phyloP scores from a whole-genome alignment of 1,140 invertebrate species.

The Pseudomyrmex concolor region DNA sequence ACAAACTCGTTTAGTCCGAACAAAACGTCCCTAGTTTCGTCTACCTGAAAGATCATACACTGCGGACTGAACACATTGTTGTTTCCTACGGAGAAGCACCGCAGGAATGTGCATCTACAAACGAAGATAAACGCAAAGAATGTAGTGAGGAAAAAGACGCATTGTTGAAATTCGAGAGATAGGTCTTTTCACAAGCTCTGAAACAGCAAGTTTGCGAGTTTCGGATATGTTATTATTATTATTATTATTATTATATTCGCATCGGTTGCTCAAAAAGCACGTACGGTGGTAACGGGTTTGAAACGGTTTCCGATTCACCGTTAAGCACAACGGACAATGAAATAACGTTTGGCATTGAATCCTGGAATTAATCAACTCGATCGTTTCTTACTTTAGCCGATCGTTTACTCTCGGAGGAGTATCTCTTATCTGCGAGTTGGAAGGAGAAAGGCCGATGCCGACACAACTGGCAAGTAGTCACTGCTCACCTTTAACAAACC shows the following conservation, averaged over 20 bases:
- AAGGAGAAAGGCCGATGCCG: constrained; percentile 45
- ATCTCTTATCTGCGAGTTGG: background rate
- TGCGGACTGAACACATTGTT: too few species aligned
- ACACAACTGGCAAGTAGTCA: too few species aligned
- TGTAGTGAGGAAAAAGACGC: too few species aligned
- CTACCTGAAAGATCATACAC: background rate
- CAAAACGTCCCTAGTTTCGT: background rate
- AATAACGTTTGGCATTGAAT: constrained; percentile 12
- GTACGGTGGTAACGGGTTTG: constrained; percentile 3
- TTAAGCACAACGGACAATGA: constrained; percentile 28
- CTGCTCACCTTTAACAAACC: too few species aligned
- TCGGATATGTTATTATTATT: background rate
- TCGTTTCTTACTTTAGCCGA: constrained; percentile 18
- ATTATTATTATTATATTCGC: constrained; percentile 3
- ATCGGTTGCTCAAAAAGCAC: background rate
- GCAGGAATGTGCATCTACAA: too few species aligned
- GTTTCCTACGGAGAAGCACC: too few species aligned
- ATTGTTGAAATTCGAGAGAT: too few species aligned
- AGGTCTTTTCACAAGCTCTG: too few species aligned
- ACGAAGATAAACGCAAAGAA: too few species aligned
- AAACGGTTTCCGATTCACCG: constrained; percentile 29
- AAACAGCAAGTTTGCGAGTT: too few species aligned
- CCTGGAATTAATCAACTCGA: constrained; percentile 30
- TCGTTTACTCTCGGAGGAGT: constrained; percentile 12
- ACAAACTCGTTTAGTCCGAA: background rate